These are phyloP conservation scores for Cherax quadricarinatus DNA, from an alignment of 1,140 invertebrate species.

Conservation along the genomic window DNA sequence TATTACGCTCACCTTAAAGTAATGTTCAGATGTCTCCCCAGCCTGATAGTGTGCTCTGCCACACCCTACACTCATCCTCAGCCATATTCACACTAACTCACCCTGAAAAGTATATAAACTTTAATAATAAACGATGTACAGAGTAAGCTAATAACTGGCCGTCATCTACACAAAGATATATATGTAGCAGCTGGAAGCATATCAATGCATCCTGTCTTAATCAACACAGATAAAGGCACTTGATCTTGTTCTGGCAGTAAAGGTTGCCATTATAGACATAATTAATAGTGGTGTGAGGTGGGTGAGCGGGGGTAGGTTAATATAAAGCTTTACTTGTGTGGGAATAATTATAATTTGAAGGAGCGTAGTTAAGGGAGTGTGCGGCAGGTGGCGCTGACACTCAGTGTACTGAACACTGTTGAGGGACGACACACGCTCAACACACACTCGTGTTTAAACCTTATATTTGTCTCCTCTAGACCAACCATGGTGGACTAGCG, in stretches of 20 bases:
- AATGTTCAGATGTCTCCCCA: conserved; percentile 24
- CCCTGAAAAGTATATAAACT: background rate
- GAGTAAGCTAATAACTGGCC: background rate
- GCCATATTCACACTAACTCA: background rate
- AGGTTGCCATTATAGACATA: background rate
- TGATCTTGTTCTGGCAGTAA: background rate
- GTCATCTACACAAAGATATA: background rate
- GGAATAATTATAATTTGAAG: conserved; percentile 33
- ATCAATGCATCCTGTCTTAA: background rate
- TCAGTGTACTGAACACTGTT: conserved; percentile 2
- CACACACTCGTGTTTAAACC: background rate
- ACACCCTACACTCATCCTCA: background rate
- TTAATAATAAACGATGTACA: background rate
- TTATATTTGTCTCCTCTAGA: background rate
- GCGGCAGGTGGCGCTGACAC: background rate
- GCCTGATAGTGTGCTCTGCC: conserved; percentile 6
- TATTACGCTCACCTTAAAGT: conserved; percentile 52
- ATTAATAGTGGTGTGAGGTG: background rate
- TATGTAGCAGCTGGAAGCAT: background rate
- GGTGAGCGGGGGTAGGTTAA: background rate
- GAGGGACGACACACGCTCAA: background rate
- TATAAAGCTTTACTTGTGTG: background rate
- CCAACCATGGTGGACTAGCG: background rate
- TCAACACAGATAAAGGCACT: background rate
- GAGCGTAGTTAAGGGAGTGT: background rate